A percentile compares a stretch with the other conserved stretches of the same genome.
phyloP scores from a whole-genome alignment of 2,888 invertebrate genomes.

The Caenorhabditis japonica region DNA sequence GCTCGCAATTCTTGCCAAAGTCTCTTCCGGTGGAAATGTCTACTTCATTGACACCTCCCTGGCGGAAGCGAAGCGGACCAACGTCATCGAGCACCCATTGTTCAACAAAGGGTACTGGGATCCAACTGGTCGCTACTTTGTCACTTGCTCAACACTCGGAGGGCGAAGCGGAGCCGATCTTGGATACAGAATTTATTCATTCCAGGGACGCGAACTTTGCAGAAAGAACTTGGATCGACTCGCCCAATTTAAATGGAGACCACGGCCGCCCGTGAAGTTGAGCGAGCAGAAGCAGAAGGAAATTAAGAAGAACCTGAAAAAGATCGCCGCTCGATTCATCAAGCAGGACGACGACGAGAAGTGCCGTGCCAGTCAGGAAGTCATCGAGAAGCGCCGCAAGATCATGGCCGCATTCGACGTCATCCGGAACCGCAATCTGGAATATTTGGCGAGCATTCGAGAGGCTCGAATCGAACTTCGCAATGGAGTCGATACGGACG shows the following conservation, averaged over 20 bases:
- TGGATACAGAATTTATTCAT: constrained; percentile 97
- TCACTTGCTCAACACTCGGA: constrained; percentile 94
- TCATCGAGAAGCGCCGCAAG: constrained; percentile 66
- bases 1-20: constrained; percentile 77
- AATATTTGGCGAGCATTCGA: constrained; percentile 44
- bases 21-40: constrained; percentile 71
- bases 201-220: constrained; percentile 85
- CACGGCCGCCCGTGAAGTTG: constrained; percentile 89
- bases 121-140: constrained; percentile 96
- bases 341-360: constrained; percentile 84
- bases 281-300: constrained; percentile 87
- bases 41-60: constrained; percentile 74
- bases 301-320: constrained; percentile 96
- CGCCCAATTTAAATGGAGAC: constrained; percentile 95
- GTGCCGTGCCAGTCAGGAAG: constrained; percentile 73
- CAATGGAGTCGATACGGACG: constrained; percentile 65
- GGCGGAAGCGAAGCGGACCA: constrained; percentile 67
- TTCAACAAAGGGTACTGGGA: constrained; percentile 90
- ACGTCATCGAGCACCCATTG: constrained; percentile 66
- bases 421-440: constrained; percentile 61
- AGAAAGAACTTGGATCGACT: constrained; percentile 92
- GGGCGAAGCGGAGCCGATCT: constrained; percentile 82
- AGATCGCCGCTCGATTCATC: constrained; percentile 94
- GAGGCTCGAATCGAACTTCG: constrained; percentile 62
- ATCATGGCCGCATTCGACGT: constrained; percentile 70